Evolutionary conservation across 53 echinoderm and acorn worm genomes (phyloP).

Genomic region (Astropecten irregularis): DNA sequence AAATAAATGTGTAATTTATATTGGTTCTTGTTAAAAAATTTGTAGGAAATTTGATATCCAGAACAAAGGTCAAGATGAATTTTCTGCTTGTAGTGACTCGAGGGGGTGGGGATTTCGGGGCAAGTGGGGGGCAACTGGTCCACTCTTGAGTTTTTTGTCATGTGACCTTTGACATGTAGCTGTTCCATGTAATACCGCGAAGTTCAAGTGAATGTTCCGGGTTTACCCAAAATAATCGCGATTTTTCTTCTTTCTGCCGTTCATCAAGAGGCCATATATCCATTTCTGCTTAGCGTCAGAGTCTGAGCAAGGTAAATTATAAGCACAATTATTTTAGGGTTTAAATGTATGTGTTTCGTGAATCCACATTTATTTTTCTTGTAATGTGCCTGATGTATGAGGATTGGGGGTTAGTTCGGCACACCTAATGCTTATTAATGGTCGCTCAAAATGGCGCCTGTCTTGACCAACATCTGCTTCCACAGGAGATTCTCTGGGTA

Average conservation of each 20-base stretch:
- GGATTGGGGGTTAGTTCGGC: too few species aligned
- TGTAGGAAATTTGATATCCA: too few species aligned
- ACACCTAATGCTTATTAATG: too few species aligned
- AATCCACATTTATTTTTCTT: too few species aligned
- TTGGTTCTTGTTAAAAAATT: too few species aligned
- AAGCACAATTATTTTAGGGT: background rate
- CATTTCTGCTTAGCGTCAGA: background rate
- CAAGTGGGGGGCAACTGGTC: constrained; percentile 6
- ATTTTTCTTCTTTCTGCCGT: background rate
- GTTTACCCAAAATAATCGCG: constrained; percentile 7
- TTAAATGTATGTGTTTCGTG: background rate
- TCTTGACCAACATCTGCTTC: too few species aligned
- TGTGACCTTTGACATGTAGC: background rate
- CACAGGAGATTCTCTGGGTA: too few species aligned
- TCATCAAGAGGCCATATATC: background rate
- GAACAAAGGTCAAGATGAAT: too few species aligned
- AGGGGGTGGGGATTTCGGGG: background rate
- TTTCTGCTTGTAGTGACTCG: too few species aligned
- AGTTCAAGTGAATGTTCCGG: background rate
- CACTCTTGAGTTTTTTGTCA: background rate
- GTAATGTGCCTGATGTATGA: too few species aligned
- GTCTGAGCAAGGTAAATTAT: background rate
- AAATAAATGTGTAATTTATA: too few species aligned
- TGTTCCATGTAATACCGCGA: background rate
- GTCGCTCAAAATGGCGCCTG: too few species aligned